phyloP scores from a whole-genome alignment of 2,797 vertebrate species.

The Hapalemur alaotrensis region DNA sequence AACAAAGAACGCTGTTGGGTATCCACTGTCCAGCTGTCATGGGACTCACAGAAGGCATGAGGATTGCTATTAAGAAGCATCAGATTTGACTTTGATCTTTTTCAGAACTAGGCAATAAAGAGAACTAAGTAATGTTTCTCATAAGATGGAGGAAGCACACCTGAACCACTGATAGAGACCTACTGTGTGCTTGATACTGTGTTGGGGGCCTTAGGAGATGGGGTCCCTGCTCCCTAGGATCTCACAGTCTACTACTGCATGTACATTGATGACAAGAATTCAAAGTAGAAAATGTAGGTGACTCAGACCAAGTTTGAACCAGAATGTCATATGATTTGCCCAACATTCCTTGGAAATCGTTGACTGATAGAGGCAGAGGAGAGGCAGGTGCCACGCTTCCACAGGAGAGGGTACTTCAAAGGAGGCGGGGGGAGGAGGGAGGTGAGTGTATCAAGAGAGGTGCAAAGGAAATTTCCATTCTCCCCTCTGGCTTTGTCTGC shows the following conservation, averaged over 20 bases:
- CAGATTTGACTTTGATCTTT: neutral
- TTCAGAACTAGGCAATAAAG: neutral
- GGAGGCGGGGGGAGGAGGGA: neutral
- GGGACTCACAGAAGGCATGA: neutral
- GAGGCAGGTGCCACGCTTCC: neutral
- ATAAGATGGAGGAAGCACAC: neutral
- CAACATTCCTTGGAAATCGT: neutral
- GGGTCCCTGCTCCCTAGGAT: too few relatives aligned
- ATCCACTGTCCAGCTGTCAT: neutral
- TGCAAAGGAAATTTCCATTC: neutral
- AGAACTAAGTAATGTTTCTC: neutral
- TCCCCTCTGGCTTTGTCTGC: neutral
- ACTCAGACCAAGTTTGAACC: neutral
- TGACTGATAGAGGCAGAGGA: neutral
- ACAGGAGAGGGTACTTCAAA: neutral
- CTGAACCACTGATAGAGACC: neutral
- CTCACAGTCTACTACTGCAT: neutral
- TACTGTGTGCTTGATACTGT: neutral
- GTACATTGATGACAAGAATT: neutral
- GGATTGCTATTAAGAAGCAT: neutral
- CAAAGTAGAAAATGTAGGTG: neutral
- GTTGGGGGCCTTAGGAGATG: neutral
- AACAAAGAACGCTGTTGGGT: neutral
- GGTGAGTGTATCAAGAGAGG: too few relatives aligned
- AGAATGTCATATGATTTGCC: neutral